These are phyloP conservation scores for Ceyx erithaca DNA, from an alignment of 2,797 vertebrate species.

Conservation along the genomic window DNA sequence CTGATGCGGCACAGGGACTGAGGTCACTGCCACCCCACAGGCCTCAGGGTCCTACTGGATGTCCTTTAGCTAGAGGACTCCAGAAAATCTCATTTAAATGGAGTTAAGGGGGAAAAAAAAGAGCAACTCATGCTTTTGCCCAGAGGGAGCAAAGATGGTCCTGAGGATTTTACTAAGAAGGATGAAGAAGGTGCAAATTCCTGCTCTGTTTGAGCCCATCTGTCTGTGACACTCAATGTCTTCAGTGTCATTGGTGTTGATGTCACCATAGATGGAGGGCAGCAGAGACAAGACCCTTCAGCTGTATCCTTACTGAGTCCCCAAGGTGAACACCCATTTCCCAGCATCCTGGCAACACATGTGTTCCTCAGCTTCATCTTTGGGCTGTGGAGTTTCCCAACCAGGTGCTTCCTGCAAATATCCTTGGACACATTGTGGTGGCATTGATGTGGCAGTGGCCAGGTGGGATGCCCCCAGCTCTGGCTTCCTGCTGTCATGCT, in stretches of 20 bases:
- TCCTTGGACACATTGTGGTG: neutral
- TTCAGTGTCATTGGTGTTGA: neutral
- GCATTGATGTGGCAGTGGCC: fast-evolving
- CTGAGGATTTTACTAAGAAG: neutral
- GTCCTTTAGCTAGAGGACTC: neutral
- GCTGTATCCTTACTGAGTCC: fast-evolving
- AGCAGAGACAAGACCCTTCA: neutral
- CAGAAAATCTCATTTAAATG: neutral
- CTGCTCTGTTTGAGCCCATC: neutral
- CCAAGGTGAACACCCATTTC: neutral
- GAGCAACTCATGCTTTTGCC: neutral
- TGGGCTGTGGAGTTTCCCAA: neutral
- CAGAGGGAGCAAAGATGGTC: neutral
- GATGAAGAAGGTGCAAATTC: neutral
- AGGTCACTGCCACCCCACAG: fast-evolving
- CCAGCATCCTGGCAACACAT: fast-evolving
- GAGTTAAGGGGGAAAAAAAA: fast-evolving
- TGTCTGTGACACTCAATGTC: neutral
- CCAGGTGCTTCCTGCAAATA: neutral
- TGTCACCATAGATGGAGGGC: neutral
- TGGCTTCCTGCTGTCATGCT: neutral
- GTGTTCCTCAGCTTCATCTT: neutral
- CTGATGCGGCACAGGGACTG: fast-evolving
- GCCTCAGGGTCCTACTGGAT: fast-evolving
- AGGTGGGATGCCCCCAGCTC: neutral